Conservation (phyloP, 1,140 invertebrate genomes). For the Aphis craccivora region DNA sequence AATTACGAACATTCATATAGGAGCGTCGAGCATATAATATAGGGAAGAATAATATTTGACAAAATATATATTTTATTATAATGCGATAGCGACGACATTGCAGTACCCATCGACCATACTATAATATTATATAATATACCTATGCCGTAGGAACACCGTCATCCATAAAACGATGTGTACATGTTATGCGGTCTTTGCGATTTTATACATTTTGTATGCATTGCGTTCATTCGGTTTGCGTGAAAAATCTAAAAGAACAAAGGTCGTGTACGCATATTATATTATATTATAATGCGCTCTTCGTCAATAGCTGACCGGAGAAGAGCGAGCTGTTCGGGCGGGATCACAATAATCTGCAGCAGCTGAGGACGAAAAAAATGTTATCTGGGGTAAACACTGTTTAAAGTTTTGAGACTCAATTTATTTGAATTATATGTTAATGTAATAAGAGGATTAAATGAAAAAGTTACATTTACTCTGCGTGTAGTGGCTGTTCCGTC, state of each 20-base stretch:
- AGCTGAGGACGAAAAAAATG: neutral
- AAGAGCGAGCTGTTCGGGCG: neutral
- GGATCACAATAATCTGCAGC: neutral
- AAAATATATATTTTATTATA: too few species aligned
- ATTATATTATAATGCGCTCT: neutral
- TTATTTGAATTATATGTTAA: constrained; percentile 48
- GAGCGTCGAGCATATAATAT: too few species aligned
- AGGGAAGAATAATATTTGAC: too few species aligned
- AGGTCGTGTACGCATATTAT: neutral
- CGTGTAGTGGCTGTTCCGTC: neutral
- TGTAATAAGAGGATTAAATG: constrained; percentile 35
- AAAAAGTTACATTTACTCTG: neutral
- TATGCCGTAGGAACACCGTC: too few species aligned
- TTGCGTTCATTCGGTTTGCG: neutral
- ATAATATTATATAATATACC: too few species aligned
- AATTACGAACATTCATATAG: too few species aligned
- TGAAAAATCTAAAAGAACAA: neutral
- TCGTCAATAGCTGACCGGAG: neutral
- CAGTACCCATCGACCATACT: too few species aligned
- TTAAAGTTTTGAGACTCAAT: constrained; percentile 15
- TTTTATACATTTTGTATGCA: neutral
- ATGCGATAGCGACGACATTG: too few species aligned
- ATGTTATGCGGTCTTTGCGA: neutral
- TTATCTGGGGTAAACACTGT: constrained; percentile 27
- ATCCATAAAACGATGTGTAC: neutral